These are phyloP conservation scores for Embidobia sp. DNA, from an alignment of 2,888 invertebrate species.

Conservation along the genomic window DNA sequence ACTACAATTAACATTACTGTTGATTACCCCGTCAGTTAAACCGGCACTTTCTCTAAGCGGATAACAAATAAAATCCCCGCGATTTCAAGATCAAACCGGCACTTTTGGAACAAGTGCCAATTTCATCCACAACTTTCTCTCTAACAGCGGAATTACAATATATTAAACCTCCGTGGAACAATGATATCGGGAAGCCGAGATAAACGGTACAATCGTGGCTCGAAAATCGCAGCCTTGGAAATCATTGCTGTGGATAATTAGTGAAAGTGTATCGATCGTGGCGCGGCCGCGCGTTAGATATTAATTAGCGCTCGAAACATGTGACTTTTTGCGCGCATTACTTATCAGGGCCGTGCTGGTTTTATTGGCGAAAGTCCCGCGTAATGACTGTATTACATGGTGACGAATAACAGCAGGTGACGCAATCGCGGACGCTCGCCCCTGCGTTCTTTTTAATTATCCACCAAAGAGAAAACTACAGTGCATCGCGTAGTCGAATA, in stretches of 20 bases:
- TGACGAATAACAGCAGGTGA: slow-evolving; percentile 45
- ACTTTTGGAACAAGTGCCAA: slow-evolving; percentile 18
- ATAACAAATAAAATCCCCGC: not conserved
- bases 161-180: slow-evolving; percentile 1
- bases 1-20: too few relatives aligned
- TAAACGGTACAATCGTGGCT: slow-evolving; percentile 5
- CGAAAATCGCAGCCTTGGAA: slow-evolving; percentile 23
- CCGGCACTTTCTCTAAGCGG: slow-evolving; percentile 1
- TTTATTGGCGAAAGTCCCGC: slow-evolving; percentile 21
- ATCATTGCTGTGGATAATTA: slow-evolving; percentile 38
- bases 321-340: slow-evolving; percentile 51
- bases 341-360: slow-evolving; percentile 31
- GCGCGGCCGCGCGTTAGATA: slow-evolving; percentile 19
- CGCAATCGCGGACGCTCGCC: slow-evolving; percentile 38
- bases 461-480: slow-evolving; percentile 27
- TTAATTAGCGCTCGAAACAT: slow-evolving; percentile 45
- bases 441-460: slow-evolving; percentile 40
- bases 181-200: too few relatives aligned
- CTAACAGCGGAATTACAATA: slow-evolving; percentile 28
- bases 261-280: slow-evolving; percentile 42
- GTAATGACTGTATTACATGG: slow-evolving; percentile 55
- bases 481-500: slow-evolving; percentile 29
- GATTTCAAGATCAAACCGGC: not conserved
- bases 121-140: slow-evolving; percentile 27
- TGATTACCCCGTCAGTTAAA: too few relatives aligned